phyloP scores from a whole-genome alignment of 2,888 invertebrate genomes.

The Heliconius erato region DNA sequence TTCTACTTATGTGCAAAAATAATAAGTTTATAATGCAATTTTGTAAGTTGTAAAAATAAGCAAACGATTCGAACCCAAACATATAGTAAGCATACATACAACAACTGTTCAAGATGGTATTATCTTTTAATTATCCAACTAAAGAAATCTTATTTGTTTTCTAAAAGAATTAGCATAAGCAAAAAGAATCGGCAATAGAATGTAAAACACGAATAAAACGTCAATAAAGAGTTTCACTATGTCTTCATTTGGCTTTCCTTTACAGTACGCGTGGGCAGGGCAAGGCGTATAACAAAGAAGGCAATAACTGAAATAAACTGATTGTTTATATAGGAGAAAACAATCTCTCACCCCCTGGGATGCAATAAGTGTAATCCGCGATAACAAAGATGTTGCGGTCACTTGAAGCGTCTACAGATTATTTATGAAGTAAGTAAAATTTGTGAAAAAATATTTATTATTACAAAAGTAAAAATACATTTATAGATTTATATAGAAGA shows the following conservation, averaged over 20 bases:
- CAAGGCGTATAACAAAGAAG: slow-evolving; percentile 59
- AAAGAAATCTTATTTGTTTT: neutral
- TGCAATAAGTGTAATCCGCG: slow-evolving; percentile 81
- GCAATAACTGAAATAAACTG: slow-evolving; percentile 76
- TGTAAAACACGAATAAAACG: slow-evolving; percentile 35
- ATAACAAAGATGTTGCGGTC: slow-evolving; percentile 37
- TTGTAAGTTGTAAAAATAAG: no score
- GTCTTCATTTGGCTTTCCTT: slow-evolving; percentile 57
- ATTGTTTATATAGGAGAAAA: slow-evolving; percentile 78
- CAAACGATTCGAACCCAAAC: no score
- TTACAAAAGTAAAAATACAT: no score
- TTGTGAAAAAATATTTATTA: no score
- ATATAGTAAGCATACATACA: no score
- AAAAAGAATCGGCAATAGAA: slow-evolving; percentile 17
- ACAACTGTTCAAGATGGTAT: neutral
- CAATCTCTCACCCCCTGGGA: slow-evolving; percentile 76
- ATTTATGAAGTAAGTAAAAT: neutral
- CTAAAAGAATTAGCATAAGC: neutral
- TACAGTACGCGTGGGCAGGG: slow-evolving; percentile 31
- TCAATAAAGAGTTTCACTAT: slow-evolving; percentile 53
- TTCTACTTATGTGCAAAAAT: no score
- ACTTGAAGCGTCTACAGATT: slow-evolving; percentile 40
- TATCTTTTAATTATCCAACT: neutral
- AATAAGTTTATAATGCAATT: no score
- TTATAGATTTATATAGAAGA: no score